Conservation (phyloP, 2,113 vertebrate genomes). For the Leiothrix lutea region DNA sequence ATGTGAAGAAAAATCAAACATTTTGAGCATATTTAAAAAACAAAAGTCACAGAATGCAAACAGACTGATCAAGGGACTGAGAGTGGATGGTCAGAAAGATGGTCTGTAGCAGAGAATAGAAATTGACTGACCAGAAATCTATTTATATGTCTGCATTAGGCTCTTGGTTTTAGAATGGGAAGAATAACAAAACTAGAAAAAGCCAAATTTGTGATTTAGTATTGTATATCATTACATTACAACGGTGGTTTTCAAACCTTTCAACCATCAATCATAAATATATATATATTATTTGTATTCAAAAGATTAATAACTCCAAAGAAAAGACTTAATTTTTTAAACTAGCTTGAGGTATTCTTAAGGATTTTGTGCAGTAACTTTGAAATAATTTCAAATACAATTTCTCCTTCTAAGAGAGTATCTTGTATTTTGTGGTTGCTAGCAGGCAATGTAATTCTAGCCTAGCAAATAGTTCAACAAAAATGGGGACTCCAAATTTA, state of each 20-base stretch:
- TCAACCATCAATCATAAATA: neutral
- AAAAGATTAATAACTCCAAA: neutral
- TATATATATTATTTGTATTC: neutral
- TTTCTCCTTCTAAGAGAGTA: neutral
- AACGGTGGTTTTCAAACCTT: neutral
- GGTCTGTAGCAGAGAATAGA: neutral
- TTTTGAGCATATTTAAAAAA: neutral
- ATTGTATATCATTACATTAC: neutral
- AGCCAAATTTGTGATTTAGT: neutral
- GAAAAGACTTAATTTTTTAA: neutral
- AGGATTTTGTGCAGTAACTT: neutral
- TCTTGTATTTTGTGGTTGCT: neutral
- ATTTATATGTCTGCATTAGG: neutral
- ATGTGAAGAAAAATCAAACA: neutral
- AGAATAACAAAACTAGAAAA: neutral
- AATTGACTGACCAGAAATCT: neutral
- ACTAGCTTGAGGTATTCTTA: neutral
- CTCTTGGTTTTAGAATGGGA: neutral
- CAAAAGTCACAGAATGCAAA: neutral
- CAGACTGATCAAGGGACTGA: neutral
- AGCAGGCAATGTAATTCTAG: neutral
- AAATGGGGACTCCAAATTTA: neutral
- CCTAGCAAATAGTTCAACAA: neutral
- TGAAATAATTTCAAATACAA: neutral
- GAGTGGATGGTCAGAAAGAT: neutral